Base-by-base conservation (phyloP, 2,113 vertebrate genomes). In the Corythornis cristatus region DNA sequence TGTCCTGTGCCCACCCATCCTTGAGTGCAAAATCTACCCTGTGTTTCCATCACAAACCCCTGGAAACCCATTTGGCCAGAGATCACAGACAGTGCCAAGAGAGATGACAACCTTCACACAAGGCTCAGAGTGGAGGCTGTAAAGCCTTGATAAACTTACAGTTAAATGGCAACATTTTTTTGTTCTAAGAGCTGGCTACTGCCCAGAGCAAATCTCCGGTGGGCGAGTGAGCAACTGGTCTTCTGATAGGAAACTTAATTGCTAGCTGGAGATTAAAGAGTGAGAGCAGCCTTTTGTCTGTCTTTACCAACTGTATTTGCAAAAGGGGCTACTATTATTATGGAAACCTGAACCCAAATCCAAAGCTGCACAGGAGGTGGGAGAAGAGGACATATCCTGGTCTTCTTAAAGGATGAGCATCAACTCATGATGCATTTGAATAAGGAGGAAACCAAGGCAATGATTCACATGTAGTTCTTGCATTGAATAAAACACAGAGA, bases 161-260 rank as follows among this genome's bases (percentile, higher is more conserved):
- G 50, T 16, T 29, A n/a, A 48, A 53, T 89, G 50, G 71, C 87
- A 92, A 79, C 5, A 20, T 15, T 84, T 86, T 37, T 37, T 8
- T 87, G 66, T 92, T 89, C 87, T 76, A 75, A 93, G 81, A 82
- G 66, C 84, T 91, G 91, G 84, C 74, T 45, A 6, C 53, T 17
- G 50, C 66, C 81, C 84, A 93, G 66, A 82, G 82, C 66, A 93
- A 79, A 73, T 60, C 84, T 91, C 93, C 61, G 74, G 87, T 68
- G 89, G 66, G 58, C 11, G 43, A 78, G 50, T 2, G 54, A 95
- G 81, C 66, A 73, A 48, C 78, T 89, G 2, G 91, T 68, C 89
- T 92, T 77, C 57, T 74, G 62, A 68, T 82, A 61, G 74, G 57
- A 91, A 84, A 85, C 22, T n/a, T 15, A 48, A 68, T 6, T 76